These are phyloP conservation scores for Palaemon carinicauda DNA, from an alignment of 1,140 invertebrate species.

Conservation along the genomic window DNA sequence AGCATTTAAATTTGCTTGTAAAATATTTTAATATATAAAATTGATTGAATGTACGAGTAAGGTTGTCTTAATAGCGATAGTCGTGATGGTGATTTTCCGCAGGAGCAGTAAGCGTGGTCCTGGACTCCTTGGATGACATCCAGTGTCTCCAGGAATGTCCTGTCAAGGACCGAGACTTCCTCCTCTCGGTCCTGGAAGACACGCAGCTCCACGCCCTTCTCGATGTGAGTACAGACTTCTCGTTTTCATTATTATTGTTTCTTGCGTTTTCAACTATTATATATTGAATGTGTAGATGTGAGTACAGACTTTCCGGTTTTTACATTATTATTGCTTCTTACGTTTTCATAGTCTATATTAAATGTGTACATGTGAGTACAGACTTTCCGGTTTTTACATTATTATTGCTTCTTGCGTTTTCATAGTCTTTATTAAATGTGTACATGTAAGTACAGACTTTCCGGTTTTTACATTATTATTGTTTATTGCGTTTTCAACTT, in stretches of 20 bases:
- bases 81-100: slow-evolving; percentile 46
- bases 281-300: not conserved
- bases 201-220: slow-evolving; percentile 83
- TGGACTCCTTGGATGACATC: slow-evolving; percentile 94
- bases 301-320: too few species aligned
- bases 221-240: slow-evolving; percentile 66
- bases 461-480: too few species aligned
- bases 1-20: not conserved
- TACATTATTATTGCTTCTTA: too few species aligned
- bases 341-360: too few species aligned
- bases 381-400: too few species aligned
- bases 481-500: too few species aligned
- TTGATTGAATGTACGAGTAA: not conserved
- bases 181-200: slow-evolving; percentile 84
- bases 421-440: too few species aligned
- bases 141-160: slow-evolving; percentile 84
- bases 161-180: slow-evolving; percentile 75
- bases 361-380: too few species aligned
- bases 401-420: too few species aligned
- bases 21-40: too few species aligned
- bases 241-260: not conserved
- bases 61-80: not conserved
- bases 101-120: slow-evolving; percentile 84
- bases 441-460: too few species aligned
- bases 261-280: too few species aligned